Percentiles rank a stretch among this genome's conserved stretches.
Conservation (phyloP, 2,113 vertebrate genomes). For the Otolemur garnettii region DNA sequence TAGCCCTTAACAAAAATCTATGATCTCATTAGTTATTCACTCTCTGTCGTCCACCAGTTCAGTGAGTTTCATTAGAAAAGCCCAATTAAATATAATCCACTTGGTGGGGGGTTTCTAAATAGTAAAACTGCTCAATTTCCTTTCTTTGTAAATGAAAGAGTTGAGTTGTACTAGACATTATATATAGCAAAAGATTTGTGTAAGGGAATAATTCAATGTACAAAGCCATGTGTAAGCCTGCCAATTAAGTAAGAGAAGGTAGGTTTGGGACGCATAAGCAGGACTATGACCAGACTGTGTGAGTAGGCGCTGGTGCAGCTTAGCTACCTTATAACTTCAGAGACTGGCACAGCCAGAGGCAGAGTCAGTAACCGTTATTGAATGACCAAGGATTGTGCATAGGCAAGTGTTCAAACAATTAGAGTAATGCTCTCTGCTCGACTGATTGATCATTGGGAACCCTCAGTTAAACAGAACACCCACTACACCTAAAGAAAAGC, state of each 20-base stretch:
- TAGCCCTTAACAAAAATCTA: constrained; percentile 9
- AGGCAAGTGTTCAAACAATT: constrained; percentile 9
- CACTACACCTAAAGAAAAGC: neutral
- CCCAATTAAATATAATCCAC: neutral
- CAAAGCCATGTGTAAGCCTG: constrained; percentile 15
- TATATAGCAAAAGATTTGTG: neutral
- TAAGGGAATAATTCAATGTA: constrained; percentile 3
- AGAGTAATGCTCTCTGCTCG: constrained; percentile 16
- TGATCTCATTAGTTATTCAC: neutral
- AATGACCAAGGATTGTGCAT: neutral
- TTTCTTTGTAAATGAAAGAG: constrained; percentile 46
- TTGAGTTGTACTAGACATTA: neutral
- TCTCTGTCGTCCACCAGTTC: neutral
- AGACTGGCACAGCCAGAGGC: neutral
- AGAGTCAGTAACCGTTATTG: neutral
- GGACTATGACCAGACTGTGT: neutral
- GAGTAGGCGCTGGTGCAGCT: neutral
- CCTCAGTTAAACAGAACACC: neutral
- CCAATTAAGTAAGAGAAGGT: neutral
- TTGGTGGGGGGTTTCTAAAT: constrained; percentile 45
- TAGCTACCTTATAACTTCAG: neutral
- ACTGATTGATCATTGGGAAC: constrained; percentile 9
- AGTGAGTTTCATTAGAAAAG: constrained; percentile 56
- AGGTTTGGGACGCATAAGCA: neutral
- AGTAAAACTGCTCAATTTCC: neutral